Evolutionary conservation across 2,888 invertebrate genomes (phyloP).

Genomic region (Hemithea aestivaria): DNA sequence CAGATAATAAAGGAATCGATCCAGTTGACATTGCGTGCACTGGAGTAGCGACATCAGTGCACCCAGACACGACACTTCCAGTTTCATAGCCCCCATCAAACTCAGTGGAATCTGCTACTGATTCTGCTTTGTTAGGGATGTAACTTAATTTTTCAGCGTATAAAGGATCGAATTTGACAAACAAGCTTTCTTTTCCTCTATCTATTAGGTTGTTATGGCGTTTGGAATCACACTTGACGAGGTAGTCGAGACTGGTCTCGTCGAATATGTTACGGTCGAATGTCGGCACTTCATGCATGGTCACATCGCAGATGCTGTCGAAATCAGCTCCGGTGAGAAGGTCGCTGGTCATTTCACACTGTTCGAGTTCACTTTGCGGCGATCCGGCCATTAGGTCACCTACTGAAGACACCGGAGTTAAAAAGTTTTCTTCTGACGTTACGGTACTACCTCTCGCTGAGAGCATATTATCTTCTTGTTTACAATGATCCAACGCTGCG

Average conservation of each 20-base stretch:
- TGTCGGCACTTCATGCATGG: slow-evolving; percentile 60
- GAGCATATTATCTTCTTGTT: slow-evolving; percentile 37
- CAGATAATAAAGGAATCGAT: slow-evolving; percentile 6
- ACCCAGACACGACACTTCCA: slow-evolving; percentile 54
- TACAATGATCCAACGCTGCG: slow-evolving; percentile 17
- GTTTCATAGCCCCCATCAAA: slow-evolving; percentile 69
- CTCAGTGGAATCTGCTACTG: slow-evolving; percentile 46
- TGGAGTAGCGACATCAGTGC: slow-evolving; percentile 46
- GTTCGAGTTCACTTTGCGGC: slow-evolving; percentile 46
- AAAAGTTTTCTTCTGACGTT: slow-evolving; percentile 55
- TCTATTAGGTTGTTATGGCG: slow-evolving; percentile 52
- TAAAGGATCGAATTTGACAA: slow-evolving; percentile 82
- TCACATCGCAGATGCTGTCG: slow-evolving; percentile 65
- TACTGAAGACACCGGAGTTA: slow-evolving; percentile 58
- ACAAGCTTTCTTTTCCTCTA: slow-evolving; percentile 81
- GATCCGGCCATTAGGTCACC: slow-evolving; percentile 65
- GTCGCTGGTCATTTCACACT: slow-evolving; percentile 51
- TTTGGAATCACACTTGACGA: slow-evolving; percentile 68
- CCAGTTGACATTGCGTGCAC: slow-evolving; percentile 25
- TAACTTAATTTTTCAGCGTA: slow-evolving; percentile 48
- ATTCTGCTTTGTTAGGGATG: slow-evolving; percentile 36
- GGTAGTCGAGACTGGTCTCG: slow-evolving; percentile 77
- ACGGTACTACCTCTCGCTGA: slow-evolving; percentile 45
- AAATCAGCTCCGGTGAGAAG: slow-evolving; percentile 61
- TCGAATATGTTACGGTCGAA: slow-evolving; percentile 75